phyloP scores from a whole-genome alignment of 2,113 vertebrate species.

The Pituophis catenifer region DNA sequence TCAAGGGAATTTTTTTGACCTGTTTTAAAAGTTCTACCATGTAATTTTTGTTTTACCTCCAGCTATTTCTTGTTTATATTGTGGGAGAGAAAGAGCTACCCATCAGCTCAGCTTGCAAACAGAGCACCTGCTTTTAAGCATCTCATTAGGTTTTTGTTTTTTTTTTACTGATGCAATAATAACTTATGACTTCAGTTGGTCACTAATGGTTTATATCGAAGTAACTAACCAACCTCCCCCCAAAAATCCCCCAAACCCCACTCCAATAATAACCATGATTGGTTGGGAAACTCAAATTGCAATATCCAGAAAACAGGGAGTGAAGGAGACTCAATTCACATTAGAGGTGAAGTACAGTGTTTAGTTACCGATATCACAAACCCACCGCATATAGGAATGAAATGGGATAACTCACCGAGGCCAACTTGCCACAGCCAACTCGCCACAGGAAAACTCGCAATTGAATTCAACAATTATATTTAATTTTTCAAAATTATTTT shows the following conservation, averaged over 20 bases:
- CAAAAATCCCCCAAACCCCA: slow-evolving; percentile 16
- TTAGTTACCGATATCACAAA: no score
- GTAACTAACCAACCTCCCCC: slow-evolving; percentile 44
- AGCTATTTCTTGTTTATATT: background rate
- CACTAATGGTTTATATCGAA: slow-evolving; percentile 57
- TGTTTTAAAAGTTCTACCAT: no score
- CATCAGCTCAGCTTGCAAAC: slow-evolving; percentile 52
- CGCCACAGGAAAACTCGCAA: no score
- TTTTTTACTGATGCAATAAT: slow-evolving; percentile 62
- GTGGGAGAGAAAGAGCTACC: slow-evolving; percentile 32
- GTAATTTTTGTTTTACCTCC: no score
- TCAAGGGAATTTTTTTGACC: no score
- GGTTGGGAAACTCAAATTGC: slow-evolving; percentile 14
- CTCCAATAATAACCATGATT: slow-evolving; percentile 46
- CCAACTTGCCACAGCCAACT: no score
- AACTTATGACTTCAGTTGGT: slow-evolving; percentile 62
- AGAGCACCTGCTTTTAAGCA: slow-evolving; percentile 51
- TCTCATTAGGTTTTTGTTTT: slow-evolving; percentile 48
- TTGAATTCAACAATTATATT: no score
- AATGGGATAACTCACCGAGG: no score
- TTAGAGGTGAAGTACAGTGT: no score
- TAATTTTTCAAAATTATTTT: no score
- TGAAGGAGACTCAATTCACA: background rate
- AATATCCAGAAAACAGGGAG: background rate
- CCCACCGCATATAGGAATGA: no score